phyloP scores from a whole-genome alignment of 2,888 invertebrate species.

The Drosophila robusta region DNA sequence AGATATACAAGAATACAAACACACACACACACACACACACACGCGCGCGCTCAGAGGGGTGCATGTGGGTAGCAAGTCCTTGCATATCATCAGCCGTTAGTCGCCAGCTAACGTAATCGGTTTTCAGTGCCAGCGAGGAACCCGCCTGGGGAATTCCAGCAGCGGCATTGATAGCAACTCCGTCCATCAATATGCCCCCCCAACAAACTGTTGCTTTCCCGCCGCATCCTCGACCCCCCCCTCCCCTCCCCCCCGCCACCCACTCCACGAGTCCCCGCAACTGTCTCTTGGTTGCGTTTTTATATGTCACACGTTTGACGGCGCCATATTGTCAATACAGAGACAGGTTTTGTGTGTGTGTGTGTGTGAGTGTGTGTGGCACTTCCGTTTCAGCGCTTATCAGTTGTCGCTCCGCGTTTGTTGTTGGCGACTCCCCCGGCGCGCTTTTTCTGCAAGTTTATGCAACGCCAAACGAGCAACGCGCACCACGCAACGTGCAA shows the following conservation, averaged over 20 bases:
- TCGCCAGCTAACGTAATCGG: conserved; percentile 73
- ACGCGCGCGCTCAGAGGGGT: not conserved
- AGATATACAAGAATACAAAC: conserved; percentile 49
- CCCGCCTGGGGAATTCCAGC: conserved; percentile 67
- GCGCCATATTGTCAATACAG: conserved; percentile 54
- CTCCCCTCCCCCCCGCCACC: too few species aligned
- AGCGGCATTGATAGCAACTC: conserved; percentile 71
- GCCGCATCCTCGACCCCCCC: not conserved
- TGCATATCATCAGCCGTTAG: conserved; percentile 74
- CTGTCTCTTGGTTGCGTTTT: conserved; percentile 45
- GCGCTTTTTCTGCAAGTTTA: conserved; percentile 71
- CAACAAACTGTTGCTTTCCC: not conserved
- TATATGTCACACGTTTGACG: conserved; percentile 67
- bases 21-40: conserved; percentile 17
- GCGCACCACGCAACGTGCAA: conserved; percentile 23
- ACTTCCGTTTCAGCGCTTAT: conserved; percentile 74
- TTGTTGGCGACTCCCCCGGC: conserved; percentile 59
- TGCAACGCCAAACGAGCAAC: conserved; percentile 59
- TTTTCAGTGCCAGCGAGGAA: conserved; percentile 60
- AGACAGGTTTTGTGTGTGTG: conserved; percentile 15
- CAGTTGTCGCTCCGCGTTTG: conserved; percentile 64
- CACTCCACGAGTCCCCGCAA: conserved; percentile 2
- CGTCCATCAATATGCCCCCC: conserved; percentile 38
- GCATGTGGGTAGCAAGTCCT: conserved; percentile 42
- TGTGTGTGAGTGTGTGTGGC: conserved; percentile 15